Conservation (phyloP, 2,797 vertebrate genomes). For the Pseudomugil gertrudae region DNA sequence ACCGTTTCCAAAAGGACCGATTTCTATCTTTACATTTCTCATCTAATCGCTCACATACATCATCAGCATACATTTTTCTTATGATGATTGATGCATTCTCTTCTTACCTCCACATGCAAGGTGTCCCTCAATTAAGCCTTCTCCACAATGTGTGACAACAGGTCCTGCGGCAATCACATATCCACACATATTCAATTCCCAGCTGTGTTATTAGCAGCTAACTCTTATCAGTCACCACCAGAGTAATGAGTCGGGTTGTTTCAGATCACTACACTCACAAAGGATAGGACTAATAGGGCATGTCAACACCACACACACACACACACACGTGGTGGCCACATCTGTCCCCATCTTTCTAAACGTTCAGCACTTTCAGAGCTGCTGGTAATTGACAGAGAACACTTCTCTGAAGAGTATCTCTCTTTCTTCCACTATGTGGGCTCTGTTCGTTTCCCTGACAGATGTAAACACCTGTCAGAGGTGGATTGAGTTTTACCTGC, state of each 20-base stretch:
- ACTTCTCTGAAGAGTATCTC: constrained; percentile 28
- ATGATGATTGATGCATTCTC: background rate
- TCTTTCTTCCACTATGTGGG: background rate
- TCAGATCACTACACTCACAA: constrained; percentile 73
- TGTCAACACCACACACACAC: constrained; percentile 68
- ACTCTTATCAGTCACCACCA: constrained; percentile 77
- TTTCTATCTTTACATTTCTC: constrained; percentile 5
- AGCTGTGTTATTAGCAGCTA: constrained; percentile 73
- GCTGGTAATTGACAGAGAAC: constrained; percentile 71
- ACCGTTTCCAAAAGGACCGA: background rate
- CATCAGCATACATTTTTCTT: constrained; percentile 2
- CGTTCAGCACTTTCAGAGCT: constrained; percentile 61
- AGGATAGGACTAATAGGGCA: constrained; percentile 77
- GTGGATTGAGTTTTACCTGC: background rate
- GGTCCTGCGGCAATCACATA: constrained; percentile 15
- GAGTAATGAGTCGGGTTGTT: constrained; percentile 78
- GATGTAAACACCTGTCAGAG: constrained; percentile 10
- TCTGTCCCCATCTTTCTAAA: constrained; percentile 72
- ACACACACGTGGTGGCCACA: constrained; percentile 27
- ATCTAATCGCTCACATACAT: constrained; percentile 6
- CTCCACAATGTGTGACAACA: constrained; percentile 21
- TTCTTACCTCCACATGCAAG: background rate
- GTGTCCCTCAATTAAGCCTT: constrained; percentile 18
- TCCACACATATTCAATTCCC: constrained; percentile 61
- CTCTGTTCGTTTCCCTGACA: background rate